Conservation (phyloP, 2,888 invertebrate genomes). For the Nymphalis c-album region DNA sequence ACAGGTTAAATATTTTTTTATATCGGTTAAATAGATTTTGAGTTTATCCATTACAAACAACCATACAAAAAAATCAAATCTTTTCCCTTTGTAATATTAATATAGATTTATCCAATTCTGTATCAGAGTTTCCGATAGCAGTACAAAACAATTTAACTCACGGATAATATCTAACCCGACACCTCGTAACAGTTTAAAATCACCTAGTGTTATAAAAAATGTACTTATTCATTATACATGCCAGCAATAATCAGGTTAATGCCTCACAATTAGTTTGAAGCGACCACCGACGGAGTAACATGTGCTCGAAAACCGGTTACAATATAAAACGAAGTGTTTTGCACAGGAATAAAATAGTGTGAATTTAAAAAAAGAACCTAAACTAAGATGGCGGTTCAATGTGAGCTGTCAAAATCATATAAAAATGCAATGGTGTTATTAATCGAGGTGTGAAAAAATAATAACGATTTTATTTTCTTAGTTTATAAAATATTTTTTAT, state of each 20-base stretch:
- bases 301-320: conserved; percentile 51
- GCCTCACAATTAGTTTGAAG: conserved; percentile 59
- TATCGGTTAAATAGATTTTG: too few species aligned
- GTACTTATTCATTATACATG: conserved; percentile 30
- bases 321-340: conserved; percentile 25
- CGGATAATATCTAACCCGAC: conserved; percentile 21
- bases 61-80: too few species aligned
- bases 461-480: neutral
- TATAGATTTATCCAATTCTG: neutral
- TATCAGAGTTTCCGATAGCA: conserved; percentile 12
- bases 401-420: conserved; percentile 14
- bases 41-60: too few species aligned
- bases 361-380: conserved; percentile 27
- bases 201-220: conserved; percentile 29
- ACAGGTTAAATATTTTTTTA: too few species aligned
- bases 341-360: conserved; percentile 29
- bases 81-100: too few species aligned
- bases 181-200: conserved; percentile 40
- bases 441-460: neutral
- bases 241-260: conserved; percentile 60
- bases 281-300: conserved; percentile 61
- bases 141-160: conserved; percentile 21
- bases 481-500: too few species aligned
- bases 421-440: neutral
- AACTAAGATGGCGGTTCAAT: conserved; percentile 24